Evolutionary conservation across 2,797 vertebrate genomes (phyloP).

Genomic region (Rhinella marina): DNA sequence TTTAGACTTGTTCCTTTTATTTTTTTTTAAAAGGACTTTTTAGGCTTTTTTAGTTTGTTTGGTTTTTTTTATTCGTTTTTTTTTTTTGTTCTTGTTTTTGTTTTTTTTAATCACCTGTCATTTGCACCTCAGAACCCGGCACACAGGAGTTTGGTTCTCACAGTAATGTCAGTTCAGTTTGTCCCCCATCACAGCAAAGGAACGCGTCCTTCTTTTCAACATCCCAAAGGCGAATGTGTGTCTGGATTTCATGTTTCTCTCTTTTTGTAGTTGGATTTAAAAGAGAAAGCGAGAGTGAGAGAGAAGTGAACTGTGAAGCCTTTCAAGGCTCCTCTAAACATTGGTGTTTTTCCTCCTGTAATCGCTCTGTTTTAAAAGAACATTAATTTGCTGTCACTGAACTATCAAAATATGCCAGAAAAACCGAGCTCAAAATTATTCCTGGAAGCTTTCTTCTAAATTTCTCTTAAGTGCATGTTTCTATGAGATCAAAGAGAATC

Average conservation of each 20-base stretch:
- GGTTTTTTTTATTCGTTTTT: background rate
- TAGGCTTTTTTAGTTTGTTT: background rate
- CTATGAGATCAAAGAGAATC: conserved; percentile 46
- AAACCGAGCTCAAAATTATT: conserved; percentile 49
- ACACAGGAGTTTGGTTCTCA: background rate
- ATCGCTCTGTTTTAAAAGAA: conserved; percentile 44
- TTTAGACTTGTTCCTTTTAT: background rate
- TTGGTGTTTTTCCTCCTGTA: conserved; percentile 41
- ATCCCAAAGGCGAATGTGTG: conserved; percentile 43
- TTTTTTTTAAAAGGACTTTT: background rate
- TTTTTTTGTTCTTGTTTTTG: background rate
- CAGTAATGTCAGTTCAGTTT: conserved; percentile 22
- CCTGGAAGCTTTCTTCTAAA: conserved; percentile 25
- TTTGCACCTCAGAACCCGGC: background rate
- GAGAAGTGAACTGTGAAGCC: conserved; percentile 24
- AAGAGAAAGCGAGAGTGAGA: conserved; percentile 18
- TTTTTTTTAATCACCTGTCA: background rate
- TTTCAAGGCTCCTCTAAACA: conserved; percentile 29
- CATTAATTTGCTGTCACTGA: conserved; percentile 57
- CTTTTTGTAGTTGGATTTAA: conserved; percentile 17
- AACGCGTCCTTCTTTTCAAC: conserved; percentile 16
- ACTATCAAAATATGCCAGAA: conserved; percentile 56
- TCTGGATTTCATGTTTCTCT: conserved; percentile 31
- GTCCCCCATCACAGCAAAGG: background rate
- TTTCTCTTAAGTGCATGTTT: conserved; percentile 41